Conservation (phyloP, 2,797 vertebrate genomes). For the Tragopan temminckii region DNA sequence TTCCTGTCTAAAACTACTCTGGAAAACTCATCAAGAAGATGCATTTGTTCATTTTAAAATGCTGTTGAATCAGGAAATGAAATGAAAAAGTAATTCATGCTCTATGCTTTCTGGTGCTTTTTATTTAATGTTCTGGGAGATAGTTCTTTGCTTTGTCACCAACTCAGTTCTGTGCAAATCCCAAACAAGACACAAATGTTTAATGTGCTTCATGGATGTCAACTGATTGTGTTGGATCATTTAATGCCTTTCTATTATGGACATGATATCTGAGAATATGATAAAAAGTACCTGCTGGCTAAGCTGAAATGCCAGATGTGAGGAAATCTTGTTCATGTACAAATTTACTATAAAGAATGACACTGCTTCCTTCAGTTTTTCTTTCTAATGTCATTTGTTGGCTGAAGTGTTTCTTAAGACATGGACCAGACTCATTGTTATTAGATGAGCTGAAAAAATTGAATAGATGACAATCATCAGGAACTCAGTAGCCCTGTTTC, state of each 20-base stretch:
- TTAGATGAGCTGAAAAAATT: not conserved
- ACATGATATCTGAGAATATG: not conserved
- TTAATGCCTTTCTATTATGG: not conserved
- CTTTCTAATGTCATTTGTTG: not conserved
- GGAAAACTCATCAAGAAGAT: slow-evolving; percentile 80
- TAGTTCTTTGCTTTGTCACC: slow-evolving; percentile 47
- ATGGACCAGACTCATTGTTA: not conserved
- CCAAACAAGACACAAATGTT: not conserved
- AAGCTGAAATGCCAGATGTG: not conserved
- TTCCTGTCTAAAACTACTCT: slow-evolving; percentile 72
- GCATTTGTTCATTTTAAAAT: slow-evolving; percentile 73
- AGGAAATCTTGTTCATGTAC: not conserved
- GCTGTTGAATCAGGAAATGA: slow-evolving; percentile 71
- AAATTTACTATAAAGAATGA: not conserved
- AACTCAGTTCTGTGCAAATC: not conserved
- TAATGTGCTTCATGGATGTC: not conserved
- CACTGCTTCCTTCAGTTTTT: not conserved
- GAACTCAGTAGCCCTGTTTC: not conserved
- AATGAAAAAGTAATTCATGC: slow-evolving; percentile 81
- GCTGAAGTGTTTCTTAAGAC: not conserved
- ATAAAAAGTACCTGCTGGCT: slow-evolving; percentile 6
- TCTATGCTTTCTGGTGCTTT: slow-evolving; percentile 40
- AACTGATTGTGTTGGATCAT: not conserved
- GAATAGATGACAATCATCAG: not conserved
- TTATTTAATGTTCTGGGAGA: not conserved